Evolutionary conservation across 2,797 vertebrate genomes (phyloP).

Genomic region (Danio tinwini): DNA sequence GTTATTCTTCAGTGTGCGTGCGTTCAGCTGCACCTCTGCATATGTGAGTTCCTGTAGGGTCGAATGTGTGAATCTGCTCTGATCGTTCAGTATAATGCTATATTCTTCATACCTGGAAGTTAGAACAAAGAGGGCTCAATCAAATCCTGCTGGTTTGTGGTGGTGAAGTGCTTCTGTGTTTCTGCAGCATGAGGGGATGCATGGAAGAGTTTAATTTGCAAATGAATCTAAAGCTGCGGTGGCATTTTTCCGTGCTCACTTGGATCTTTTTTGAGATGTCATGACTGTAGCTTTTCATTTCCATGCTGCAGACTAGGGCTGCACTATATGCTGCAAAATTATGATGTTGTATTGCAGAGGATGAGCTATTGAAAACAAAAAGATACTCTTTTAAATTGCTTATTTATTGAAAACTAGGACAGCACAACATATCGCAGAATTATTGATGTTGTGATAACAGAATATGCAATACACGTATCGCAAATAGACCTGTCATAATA

Average conservation of each 20-base stretch:
- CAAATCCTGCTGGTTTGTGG: no score
- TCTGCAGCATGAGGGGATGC: neutral
- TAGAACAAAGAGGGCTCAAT: neutral
- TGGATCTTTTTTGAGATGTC: neutral
- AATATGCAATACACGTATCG: no score
- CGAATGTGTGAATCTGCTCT: neutral
- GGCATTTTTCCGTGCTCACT: slow-evolving; percentile 1
- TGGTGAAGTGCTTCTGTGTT: neutral
- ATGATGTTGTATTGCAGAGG: no score
- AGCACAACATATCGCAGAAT: no score
- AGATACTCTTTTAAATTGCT: no score
- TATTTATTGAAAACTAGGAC: no score
- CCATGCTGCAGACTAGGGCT: no score
- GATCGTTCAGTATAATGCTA: slow-evolving; percentile 15
- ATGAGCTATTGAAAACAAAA: no score
- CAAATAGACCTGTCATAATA: no score
- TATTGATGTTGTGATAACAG: no score
- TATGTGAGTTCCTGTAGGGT: slow-evolving; percentile 12
- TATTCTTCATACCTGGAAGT: neutral
- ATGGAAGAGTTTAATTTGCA: neutral
- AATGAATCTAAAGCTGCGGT: neutral
- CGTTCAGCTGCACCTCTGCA: neutral
- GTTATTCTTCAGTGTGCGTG: neutral
- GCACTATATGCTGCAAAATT: no score
- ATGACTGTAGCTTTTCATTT: no score